Evolutionary conservation across 2,888 invertebrate species (phyloP).

Genomic region (Coremacera marginata): DNA sequence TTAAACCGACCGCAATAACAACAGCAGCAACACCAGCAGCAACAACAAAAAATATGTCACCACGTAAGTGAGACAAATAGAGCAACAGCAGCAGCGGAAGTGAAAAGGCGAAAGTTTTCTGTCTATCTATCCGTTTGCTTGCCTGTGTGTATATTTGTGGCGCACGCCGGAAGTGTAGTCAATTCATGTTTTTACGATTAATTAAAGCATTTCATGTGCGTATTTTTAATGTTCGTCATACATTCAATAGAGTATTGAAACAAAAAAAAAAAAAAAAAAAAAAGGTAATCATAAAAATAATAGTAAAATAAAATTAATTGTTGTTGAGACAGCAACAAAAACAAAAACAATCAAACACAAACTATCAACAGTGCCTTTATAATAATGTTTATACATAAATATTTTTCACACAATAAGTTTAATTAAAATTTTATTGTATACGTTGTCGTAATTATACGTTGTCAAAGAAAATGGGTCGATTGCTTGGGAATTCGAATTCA

Average conservation of each 20-base stretch:
- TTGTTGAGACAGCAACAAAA: no score
- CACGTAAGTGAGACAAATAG: neutral
- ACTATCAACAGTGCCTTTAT: no score
- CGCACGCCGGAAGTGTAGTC: conserved; percentile 2
- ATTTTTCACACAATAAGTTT: neutral
- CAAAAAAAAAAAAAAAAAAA: no score
- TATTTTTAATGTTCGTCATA: neutral
- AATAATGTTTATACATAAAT: neutral
- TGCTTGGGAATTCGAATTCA: neutral
- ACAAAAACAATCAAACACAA: no score
- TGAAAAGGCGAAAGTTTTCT: neutral
- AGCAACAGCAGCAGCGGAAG: neutral
- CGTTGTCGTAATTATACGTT: neutral
- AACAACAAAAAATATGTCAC: neutral
- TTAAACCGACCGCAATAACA: neutral
- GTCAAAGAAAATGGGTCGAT: conserved; percentile 2
- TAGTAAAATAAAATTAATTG: neutral
- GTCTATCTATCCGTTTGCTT: neutral
- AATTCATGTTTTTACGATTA: conserved; percentile 7
- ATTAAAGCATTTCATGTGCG: conserved; percentile 2
- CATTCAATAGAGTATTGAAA: conserved; percentile 4
- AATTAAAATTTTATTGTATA: conserved; percentile 3
- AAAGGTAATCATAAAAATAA: neutral
- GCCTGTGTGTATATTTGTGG: neutral
- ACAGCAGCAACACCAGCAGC: neutral